Evolutionary conservation across 2,797 vertebrate genomes (phyloP), one percentile per base, ranked within the genome.

Genomic region (Protosalanx chinensis): DNA sequence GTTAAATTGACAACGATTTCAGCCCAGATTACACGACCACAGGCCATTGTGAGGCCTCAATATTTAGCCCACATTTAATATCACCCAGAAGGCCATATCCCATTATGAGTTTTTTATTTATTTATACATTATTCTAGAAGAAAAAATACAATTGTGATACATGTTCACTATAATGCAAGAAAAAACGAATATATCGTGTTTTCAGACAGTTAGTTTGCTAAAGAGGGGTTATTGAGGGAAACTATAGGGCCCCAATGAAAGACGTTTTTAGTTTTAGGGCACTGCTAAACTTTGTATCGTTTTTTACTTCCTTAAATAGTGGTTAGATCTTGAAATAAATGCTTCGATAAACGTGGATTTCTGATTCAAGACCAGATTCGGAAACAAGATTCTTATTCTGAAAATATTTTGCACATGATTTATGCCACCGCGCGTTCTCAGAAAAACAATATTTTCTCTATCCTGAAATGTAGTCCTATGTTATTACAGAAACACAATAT

Each of bases 131-230:
- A 64, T 46, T 75, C 53, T n/a, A 46, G 8, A 46, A 46, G 8
- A 46, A 13, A 41, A 46, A 46, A 46, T 46, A 46, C 41, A 46
- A 46, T 46, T 46, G 41, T 46, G 41, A 46, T 13, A 46, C 3
- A 46, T 46, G 41, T 13, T 46, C 10, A 8, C 41, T 46, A 46
- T 13, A 46, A 27, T 27, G 23, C 23, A 27, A 27, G 23, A 1
- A 27, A 27, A 27, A 1, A 27, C 23, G 23, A 27, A 27, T 46
- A 46, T 13, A 46, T 46, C 41, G 27, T 58, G 59, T 57, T 30
- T 68, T 30, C 20, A 20, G 67, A 49, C 51, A 72, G 27, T 53
- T 76, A 33, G 13, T 72, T 73, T 29, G 18, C 6, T 15, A 75
- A 23, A 32, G 30, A 23, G 30, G n/a, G 66, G 67, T 67, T 67